Evolutionary conservation across 1,140 invertebrate genomes (phyloP).

Genomic region (Latrodectus geometricus): DNA sequence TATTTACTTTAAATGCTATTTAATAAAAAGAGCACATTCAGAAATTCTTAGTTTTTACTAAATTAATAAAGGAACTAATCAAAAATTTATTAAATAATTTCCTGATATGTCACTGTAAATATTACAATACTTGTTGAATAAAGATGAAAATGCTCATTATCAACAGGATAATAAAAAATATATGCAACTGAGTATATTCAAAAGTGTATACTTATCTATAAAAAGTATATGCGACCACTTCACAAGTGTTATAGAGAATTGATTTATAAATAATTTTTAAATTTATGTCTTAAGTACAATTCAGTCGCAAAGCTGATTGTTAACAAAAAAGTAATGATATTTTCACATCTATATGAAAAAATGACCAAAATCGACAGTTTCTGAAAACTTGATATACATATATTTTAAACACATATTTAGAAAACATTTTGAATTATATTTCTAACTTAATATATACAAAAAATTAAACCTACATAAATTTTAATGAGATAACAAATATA

Average conservation of each 20-base stretch:
- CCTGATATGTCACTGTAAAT: conserved; percentile 1
- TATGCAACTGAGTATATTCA: not conserved
- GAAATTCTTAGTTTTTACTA: not conserved
- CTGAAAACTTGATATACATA: too few species aligned
- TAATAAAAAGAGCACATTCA: not conserved
- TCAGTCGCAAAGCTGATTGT: not conserved
- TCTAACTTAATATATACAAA: too few species aligned
- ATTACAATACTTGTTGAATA: not conserved
- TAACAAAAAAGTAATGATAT: not conserved
- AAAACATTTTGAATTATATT: too few species aligned
- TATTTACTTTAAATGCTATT: not conserved
- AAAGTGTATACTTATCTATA: not conserved
- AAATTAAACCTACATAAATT: too few species aligned
- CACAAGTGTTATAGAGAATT: not conserved
- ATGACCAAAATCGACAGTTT: too few species aligned
- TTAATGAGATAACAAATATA: too few species aligned
- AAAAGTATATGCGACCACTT: not conserved
- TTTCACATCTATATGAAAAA: too few species aligned
- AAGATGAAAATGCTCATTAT: not conserved
- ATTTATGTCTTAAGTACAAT: not conserved
- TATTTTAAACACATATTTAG: too few species aligned
- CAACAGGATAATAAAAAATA: not conserved
- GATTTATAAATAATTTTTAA: not conserved
- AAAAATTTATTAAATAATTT: not conserved
- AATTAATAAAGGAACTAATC: not conserved